These are phyloP conservation scores for Cosmia pyralina DNA, from an alignment of 2,888 invertebrate species.

Conservation along the genomic window DNA sequence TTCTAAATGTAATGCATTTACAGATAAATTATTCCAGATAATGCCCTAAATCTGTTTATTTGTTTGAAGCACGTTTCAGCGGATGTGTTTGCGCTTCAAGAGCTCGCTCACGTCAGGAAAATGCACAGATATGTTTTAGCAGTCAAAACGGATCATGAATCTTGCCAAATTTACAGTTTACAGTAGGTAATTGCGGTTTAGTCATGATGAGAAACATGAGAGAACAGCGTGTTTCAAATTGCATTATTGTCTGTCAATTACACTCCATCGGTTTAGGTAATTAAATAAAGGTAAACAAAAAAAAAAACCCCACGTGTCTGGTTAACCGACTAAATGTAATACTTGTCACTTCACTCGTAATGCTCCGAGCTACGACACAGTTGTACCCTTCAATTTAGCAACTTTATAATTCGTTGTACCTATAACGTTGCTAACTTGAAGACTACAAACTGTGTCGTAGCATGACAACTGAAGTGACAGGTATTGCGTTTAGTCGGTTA, in stretches of 20 bases:
- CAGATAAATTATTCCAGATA: not conserved
- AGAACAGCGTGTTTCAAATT: conserved; percentile 16
- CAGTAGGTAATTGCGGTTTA: conserved; percentile 23
- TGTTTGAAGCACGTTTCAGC: conserved; percentile 9
- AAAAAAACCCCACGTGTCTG: too few species aligned
- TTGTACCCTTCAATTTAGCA: too few species aligned
- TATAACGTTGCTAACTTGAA: too few species aligned
- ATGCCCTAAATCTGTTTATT: conserved; percentile 20
- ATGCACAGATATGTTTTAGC: conserved; percentile 13
- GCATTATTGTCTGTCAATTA: not conserved
- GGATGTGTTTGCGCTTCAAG: conserved; percentile 3
- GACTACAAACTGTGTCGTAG: too few species aligned
- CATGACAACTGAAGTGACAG: too few species aligned
- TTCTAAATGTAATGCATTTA: not conserved
- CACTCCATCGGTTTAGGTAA: too few species aligned
- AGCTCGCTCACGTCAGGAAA: conserved; percentile 23
- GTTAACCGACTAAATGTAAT: too few species aligned
- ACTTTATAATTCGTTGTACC: too few species aligned
- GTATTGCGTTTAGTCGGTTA: too few species aligned
- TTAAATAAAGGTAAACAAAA: too few species aligned
- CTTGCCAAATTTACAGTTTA: conserved; percentile 26
- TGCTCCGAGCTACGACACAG: too few species aligned
- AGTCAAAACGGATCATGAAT: conserved; percentile 13
- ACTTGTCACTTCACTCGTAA: too few species aligned
- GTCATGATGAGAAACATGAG: not conserved